Evolutionary conservation across 2,113 vertebrate species (phyloP).

Genomic region (Cyphomyrus discorhynchus): DNA sequence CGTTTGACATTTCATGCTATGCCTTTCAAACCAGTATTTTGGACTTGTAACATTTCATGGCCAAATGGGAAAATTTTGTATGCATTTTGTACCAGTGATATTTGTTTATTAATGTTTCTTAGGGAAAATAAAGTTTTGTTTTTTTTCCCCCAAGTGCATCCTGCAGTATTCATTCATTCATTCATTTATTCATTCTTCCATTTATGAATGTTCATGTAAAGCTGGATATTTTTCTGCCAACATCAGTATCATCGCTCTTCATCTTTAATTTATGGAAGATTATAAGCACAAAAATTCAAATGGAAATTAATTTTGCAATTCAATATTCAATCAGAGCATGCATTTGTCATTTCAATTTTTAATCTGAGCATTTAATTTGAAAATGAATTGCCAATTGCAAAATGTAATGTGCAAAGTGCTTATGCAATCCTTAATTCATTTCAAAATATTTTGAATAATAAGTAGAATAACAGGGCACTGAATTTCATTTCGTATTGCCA

Average conservation of each 20-base stretch:
- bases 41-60: neutral
- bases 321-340: too few species aligned
- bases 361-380: too few species aligned
- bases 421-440: too few species aligned
- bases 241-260: neutral
- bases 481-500: too few species aligned
- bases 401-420: too few species aligned
- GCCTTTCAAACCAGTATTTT: neutral
- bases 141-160: neutral
- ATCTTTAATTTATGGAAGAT: neutral
- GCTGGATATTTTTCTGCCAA: neutral
- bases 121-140: neutral
- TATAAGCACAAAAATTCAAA: too few species aligned
- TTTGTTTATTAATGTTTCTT: neutral
- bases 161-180: neutral
- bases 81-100: neutral
- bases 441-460: too few species aligned
- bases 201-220: neutral
- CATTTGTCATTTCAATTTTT: too few species aligned
- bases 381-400: too few species aligned
- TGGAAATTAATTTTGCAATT: too few species aligned
- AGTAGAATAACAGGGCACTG: too few species aligned
- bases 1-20: neutral
- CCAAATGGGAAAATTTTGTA: neutral
- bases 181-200: neutral